A percentile compares a stretch with the other conserved stretches of the same genome.
These are phyloP conservation scores for Pleuronectes platessa DNA, from an alignment of 2,113 vertebrate species.

Conservation along the genomic window DNA sequence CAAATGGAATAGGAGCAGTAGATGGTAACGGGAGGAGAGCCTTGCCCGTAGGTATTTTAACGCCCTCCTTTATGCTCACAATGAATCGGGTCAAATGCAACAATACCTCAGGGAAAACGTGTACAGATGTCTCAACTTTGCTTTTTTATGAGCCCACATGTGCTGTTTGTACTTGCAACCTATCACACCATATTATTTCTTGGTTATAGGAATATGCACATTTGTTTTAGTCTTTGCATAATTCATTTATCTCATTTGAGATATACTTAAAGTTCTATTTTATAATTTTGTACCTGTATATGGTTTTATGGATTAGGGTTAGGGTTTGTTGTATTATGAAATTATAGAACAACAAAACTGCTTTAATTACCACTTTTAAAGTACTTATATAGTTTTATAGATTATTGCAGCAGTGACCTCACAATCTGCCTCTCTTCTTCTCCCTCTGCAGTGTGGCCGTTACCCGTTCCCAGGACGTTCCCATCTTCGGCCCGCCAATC, in stretches of 20 bases:
- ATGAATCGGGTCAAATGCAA: slow-evolving; percentile 63
- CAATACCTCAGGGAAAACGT: slow-evolving; percentile 37
- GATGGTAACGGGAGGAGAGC: slow-evolving; percentile 57
- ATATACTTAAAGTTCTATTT: background rate
- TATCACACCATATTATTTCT: background rate
- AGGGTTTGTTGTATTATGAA: background rate
- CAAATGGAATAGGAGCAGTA: slow-evolving; percentile 53
- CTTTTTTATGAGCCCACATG: slow-evolving; percentile 10
- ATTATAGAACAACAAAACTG: background rate
- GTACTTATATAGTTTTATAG: background rate
- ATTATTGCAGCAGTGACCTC: background rate
- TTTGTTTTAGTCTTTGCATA: background rate
- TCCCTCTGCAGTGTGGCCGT: slow-evolving; percentile 88
- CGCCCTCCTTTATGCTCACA: slow-evolving; percentile 58
- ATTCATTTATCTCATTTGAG: background rate
- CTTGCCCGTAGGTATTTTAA: slow-evolving; percentile 44
- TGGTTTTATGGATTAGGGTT: no score
- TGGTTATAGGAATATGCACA: background rate
- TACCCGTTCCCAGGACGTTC: slow-evolving; percentile 95
- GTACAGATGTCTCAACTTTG: slow-evolving; percentile 5
- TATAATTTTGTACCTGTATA: no score
- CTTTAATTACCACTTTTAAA: background rate
- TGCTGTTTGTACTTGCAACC: slow-evolving; percentile 17
- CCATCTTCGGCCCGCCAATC: slow-evolving; percentile 94
- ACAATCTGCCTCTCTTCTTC: background rate